Percentiles rank a stretch among this genome's conserved stretches.
Evolutionary conservation across 2,888 invertebrate genomes (phyloP).

Genomic region (Drosophila monieri): DNA sequence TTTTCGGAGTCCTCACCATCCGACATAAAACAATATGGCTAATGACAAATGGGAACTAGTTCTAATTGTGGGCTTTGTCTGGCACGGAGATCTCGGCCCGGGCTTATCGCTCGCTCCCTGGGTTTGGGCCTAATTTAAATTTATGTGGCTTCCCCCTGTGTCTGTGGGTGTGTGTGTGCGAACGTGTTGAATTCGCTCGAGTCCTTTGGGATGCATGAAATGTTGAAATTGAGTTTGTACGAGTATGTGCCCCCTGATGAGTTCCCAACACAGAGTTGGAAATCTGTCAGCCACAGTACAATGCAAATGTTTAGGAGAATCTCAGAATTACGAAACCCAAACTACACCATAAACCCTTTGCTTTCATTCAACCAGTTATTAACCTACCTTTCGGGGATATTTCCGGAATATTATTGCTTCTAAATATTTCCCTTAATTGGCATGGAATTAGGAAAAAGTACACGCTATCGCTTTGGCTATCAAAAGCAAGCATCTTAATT

Average conservation of each 20-base stretch:
- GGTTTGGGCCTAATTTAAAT: constrained; percentile 37
- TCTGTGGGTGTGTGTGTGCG: constrained; percentile 19
- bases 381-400: too few relatives aligned
- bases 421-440: neutral
- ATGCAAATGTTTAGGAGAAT: neutral
- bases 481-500: neutral
- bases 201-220: constrained; percentile 30
- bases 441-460: neutral
- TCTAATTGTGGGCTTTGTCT: constrained; percentile 44
- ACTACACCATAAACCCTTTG: neutral
- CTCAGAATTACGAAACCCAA: neutral
- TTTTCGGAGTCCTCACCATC: constrained; percentile 9
- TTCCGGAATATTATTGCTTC: too few relatives aligned
- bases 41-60: constrained; percentile 48
- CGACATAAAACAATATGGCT: constrained; percentile 51
- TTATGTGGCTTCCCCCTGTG: constrained; percentile 25
- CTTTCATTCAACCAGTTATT: too few relatives aligned
- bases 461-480: neutral
- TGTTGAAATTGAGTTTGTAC: constrained; percentile 22
- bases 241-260: constrained; percentile 8
- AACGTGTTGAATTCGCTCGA: constrained; percentile 21
- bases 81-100: constrained; percentile 31
- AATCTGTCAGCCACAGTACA: constrained; percentile 1
- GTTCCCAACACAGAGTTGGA: constrained; percentile 1
- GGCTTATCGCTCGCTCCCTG: constrained; percentile 37